Evolutionary conservation across 2,113 vertebrate species (phyloP).

Genomic region (Psittacula cyanocephala): DNA sequence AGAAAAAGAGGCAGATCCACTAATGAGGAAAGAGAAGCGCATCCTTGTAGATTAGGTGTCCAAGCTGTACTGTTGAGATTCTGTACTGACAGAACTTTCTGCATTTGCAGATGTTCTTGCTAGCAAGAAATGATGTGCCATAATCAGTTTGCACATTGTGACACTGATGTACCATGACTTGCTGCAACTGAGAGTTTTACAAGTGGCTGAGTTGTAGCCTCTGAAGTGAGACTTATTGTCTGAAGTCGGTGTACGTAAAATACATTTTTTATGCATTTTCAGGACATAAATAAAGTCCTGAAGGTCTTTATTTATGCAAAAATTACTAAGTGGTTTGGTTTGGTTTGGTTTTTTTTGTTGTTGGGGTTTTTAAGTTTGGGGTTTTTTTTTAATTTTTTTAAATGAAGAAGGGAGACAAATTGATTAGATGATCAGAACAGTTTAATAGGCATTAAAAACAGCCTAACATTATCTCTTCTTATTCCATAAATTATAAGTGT

Average conservation of each 20-base stretch:
- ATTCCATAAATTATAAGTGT: not conserved
- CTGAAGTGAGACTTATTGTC: not conserved
- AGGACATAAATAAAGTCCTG: not conserved
- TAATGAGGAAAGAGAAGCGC: not conserved
- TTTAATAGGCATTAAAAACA: not conserved
- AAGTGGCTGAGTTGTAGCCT: not conserved
- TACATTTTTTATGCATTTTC: not conserved
- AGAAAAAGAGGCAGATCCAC: not conserved
- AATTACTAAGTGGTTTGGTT: not conserved
- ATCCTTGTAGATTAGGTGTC: not conserved
- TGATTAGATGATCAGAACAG: not conserved
- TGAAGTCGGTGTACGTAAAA: not conserved
- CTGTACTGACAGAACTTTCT: not conserved
- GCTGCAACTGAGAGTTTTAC: not conserved
- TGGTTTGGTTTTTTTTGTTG: not conserved
- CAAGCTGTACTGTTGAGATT: not conserved
- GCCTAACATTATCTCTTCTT: not conserved
- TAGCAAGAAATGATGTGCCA: not conserved
- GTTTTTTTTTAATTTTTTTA: not conserved
- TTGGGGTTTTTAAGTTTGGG: not conserved
- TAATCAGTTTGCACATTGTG: not conserved
- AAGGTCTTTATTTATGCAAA: not conserved
- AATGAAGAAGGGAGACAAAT: not conserved
- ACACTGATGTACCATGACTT: not conserved
- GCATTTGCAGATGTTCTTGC: not conserved